Conservation (phyloP, 1,140 invertebrate species). For the Teleogryllus occipitalis region DNA sequence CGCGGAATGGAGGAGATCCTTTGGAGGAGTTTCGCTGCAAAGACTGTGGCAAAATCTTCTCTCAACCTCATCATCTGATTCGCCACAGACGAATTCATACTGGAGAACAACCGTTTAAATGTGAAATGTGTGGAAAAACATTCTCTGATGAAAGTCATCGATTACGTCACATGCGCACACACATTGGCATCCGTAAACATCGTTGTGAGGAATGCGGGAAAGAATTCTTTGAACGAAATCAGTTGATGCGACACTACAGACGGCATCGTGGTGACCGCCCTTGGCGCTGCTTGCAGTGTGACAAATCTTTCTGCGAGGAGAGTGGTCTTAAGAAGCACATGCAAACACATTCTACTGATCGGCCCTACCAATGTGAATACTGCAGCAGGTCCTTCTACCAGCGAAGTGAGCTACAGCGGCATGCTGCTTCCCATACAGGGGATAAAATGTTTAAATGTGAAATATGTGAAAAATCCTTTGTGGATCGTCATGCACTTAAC, state of each 20-base stretch:
- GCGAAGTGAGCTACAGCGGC: neutral
- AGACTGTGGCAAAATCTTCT: constrained; percentile 8
- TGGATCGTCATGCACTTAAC: neutral
- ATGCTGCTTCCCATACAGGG: neutral
- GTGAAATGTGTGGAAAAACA: constrained; percentile 20
- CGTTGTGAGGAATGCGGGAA: neutral
- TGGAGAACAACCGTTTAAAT: constrained; percentile 2
- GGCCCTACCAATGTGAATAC: neutral
- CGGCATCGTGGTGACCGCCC: neutral
- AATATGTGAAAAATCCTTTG: neutral
- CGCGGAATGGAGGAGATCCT: neutral
- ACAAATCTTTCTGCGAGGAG: neutral
- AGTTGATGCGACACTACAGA: neutral
- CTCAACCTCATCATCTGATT: neutral
- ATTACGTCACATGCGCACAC: constrained; percentile 7
- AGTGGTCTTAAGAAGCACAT: neutral
- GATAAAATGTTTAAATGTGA: constrained; percentile 9
- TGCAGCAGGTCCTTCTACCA: neutral
- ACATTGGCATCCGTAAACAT: neutral
- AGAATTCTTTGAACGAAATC: neutral
- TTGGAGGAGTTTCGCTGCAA: neutral
- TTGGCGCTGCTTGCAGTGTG: neutral
- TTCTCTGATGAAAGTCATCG: constrained; percentile 15
- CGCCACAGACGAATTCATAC: neutral
- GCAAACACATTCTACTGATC: neutral